phyloP scores from a whole-genome alignment of 2,797 vertebrate genomes.

The Buphagus erythrorhynchus region DNA sequence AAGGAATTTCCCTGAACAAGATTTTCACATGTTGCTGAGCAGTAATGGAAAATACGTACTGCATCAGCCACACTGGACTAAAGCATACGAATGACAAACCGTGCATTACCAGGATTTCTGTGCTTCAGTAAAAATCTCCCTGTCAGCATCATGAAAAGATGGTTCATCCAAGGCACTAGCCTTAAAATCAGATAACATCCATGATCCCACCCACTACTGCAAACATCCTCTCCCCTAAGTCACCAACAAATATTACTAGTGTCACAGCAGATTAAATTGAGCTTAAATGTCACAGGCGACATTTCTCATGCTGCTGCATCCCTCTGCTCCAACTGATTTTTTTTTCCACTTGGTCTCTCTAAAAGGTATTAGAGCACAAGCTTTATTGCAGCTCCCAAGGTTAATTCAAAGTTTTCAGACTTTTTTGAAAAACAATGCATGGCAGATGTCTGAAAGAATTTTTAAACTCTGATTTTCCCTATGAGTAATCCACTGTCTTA shows the following conservation, averaged over 20 bases:
- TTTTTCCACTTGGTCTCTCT: background rate
- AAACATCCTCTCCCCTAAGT: constrained; percentile 17
- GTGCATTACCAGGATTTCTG: background rate
- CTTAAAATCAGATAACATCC: background rate
- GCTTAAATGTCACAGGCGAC: constrained; percentile 14
- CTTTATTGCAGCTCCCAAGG: constrained; percentile 9
- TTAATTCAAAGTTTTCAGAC: constrained; percentile 38
- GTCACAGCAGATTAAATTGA: constrained; percentile 45
- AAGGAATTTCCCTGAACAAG: background rate
- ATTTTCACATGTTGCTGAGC: background rate
- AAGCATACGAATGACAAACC: background rate
- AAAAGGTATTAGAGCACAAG: background rate
- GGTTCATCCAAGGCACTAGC: background rate
- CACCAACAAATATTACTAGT: constrained; percentile 30
- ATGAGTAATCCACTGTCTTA: background rate
- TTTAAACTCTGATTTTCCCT: background rate
- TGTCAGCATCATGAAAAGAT: background rate
- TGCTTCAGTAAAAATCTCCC: background rate
- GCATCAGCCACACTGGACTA: background rate
- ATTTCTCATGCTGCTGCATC: background rate
- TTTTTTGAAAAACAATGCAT: background rate
- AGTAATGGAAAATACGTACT: background rate
- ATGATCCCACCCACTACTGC: background rate
- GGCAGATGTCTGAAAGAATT: background rate
- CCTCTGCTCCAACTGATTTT: background rate